Conservation (phyloP, 2,797 vertebrate species). For the Cyprinella venusta region DNA sequence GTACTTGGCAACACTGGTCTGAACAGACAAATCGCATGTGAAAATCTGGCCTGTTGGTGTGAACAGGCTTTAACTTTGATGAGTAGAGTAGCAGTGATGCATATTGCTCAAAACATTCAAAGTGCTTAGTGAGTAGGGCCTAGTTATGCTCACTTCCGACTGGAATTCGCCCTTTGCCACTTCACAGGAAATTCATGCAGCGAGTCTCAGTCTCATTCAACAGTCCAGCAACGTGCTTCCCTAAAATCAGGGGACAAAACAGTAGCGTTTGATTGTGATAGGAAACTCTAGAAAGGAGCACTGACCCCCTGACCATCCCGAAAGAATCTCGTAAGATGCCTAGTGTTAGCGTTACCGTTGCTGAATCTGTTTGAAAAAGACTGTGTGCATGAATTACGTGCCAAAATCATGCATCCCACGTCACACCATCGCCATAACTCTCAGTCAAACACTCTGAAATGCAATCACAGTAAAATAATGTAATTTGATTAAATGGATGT, state of each 20-base stretch:
- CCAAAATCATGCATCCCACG: conserved; percentile 69
- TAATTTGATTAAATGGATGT: conserved; percentile 17
- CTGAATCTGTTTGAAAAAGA: conserved; percentile 59
- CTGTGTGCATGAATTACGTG: conserved; percentile 72
- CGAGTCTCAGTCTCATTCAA: conserved; percentile 62
- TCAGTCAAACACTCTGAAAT: conserved; percentile 30
- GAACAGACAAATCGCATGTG: background rate
- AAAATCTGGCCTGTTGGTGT: background rate
- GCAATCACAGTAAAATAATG: conserved; percentile 26
- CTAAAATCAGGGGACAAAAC: conserved; percentile 64
- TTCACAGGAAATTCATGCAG: conserved; percentile 73
- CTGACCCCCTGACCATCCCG: background rate
- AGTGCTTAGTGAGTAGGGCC: conserved; percentile 36
- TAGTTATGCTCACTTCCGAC: conserved; percentile 37
- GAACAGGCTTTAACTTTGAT: background rate
- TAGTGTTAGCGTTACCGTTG: conserved; percentile 63
- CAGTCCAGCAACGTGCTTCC: conserved; percentile 65
- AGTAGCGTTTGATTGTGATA: background rate
- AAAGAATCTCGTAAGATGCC: background rate
- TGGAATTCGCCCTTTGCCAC: conserved; percentile 60
- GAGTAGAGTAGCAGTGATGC: background rate
- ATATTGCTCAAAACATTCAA: background rate
- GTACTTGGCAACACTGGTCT: background rate
- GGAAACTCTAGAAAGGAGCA: background rate
- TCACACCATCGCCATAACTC: conserved; percentile 62